Conservation (phyloP, 2,888 invertebrate genomes). For the Cephalotes varians region DNA sequence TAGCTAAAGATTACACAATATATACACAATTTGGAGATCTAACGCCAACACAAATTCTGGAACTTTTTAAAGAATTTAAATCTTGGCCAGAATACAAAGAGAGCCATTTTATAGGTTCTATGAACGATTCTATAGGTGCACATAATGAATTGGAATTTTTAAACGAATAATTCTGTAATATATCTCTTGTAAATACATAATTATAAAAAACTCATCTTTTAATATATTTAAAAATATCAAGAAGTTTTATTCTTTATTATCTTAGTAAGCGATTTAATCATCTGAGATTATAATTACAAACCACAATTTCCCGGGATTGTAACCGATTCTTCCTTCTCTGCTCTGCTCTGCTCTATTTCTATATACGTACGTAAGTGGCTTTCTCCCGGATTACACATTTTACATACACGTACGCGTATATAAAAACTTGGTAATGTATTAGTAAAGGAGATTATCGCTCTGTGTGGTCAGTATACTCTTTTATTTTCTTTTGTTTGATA, state of each 20-base stretch:
- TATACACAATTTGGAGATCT: constrained; percentile 91
- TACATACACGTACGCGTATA: neutral
- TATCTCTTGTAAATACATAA: neutral
- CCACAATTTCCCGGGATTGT: neutral
- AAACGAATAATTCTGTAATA: neutral
- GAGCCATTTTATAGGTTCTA: constrained; percentile 23
- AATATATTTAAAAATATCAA: neutral
- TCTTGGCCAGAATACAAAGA: constrained; percentile 70
- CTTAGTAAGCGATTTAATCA: neutral
- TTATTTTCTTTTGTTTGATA: constrained; percentile 68
- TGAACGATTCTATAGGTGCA: neutral
- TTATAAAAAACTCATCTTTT: neutral
- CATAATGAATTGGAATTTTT: constrained; percentile 1
- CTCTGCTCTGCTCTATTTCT: neutral
- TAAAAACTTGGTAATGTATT: neutral
- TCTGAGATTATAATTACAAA: neutral
- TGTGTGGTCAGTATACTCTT: constrained; percentile 62
- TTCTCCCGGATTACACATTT: neutral
- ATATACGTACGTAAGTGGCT: neutral
- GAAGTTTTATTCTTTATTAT: neutral
- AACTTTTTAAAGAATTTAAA: constrained; percentile 88
- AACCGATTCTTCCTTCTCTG: neutral
- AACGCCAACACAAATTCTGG: constrained; percentile 88
- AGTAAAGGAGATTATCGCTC: constrained; percentile 41
- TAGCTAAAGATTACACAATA: constrained; percentile 88